Evolutionary conservation across 2,888 invertebrate species (phyloP).

Genomic region (Neuroscelio doddi): DNA sequence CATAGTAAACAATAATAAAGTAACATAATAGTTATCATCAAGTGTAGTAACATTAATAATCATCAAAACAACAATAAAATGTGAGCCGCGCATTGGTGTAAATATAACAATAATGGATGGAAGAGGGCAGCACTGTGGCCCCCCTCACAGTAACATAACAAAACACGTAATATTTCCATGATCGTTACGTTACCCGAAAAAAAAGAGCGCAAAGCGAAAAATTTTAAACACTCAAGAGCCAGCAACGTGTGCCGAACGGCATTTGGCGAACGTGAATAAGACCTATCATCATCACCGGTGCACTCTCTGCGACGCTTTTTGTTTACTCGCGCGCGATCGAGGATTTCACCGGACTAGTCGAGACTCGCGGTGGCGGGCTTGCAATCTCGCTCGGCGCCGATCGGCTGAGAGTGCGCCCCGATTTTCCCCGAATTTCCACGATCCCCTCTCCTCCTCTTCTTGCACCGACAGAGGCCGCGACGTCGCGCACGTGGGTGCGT

Average conservation of each 20-base stretch:
- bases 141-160: not conserved
- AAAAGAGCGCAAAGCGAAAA: not conserved
- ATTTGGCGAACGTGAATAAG: not conserved
- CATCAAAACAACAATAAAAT: too few relatives aligned
- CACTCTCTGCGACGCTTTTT: constrained; percentile 2
- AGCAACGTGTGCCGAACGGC: not conserved
- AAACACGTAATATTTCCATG: constrained; percentile 5
- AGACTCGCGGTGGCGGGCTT: constrained; percentile 3
- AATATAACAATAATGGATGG: not conserved
- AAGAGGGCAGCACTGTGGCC: constrained; percentile 1
- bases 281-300: constrained; percentile 5
- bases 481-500: constrained; percentile 11
- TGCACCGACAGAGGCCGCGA: not conserved
- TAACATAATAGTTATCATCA: constrained; percentile 2
- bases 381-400: constrained; percentile 3
- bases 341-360: constrained; percentile 14
- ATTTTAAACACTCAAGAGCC: constrained; percentile 1
- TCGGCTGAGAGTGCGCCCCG: too few relatives aligned
- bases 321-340: constrained; percentile 20
- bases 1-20: too few relatives aligned
- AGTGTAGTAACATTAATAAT: not conserved
- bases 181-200: constrained; percentile 10
- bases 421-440: constrained; percentile 19
- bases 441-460: constrained; percentile 4
- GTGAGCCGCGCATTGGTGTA: too few relatives aligned